Evolutionary conservation across 2,113 vertebrate genomes (phyloP).

Genomic region (Spea multiplicata): DNA sequence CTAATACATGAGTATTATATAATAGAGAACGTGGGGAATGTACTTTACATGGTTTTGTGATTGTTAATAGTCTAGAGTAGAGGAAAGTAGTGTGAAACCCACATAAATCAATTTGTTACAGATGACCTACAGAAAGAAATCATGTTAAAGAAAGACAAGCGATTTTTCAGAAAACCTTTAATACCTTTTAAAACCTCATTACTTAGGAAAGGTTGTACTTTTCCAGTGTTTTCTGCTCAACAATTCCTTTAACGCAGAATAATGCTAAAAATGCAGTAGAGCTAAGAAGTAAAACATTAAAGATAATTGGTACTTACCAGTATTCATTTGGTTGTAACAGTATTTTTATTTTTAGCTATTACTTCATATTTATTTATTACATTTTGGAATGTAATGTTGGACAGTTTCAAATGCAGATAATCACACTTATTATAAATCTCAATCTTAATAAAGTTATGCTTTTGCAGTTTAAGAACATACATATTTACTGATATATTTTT

Average conservation of each 20-base stretch:
- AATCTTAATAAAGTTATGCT: too few relatives aligned
- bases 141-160: not conserved
- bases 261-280: too few relatives aligned
- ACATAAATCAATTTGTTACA: constrained; percentile 37
- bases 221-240: not conserved
- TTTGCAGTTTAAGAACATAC: too few relatives aligned
- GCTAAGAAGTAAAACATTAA: too few relatives aligned
- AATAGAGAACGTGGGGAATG: not conserved
- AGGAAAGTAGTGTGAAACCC: constrained; percentile 4
- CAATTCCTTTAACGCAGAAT: not conserved
- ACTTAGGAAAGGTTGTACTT: constrained; percentile 23
- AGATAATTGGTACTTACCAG: too few relatives aligned
- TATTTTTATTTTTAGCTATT: too few relatives aligned
- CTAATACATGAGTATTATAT: not conserved
- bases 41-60: constrained; percentile 19
- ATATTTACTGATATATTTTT: too few relatives aligned
- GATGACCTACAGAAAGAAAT: constrained; percentile 25
- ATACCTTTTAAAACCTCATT: constrained; percentile 20
- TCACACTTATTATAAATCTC: too few relatives aligned
- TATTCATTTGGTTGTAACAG: too few relatives aligned
- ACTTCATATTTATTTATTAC: too few relatives aligned
- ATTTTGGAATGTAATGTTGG: too few relatives aligned
- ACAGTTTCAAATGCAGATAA: too few relatives aligned
- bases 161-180: constrained; percentile 7
- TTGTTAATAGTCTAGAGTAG: constrained; percentile 10